Conservation (phyloP, 2,797 vertebrate species). For the Premnoplex brunnescens region DNA sequence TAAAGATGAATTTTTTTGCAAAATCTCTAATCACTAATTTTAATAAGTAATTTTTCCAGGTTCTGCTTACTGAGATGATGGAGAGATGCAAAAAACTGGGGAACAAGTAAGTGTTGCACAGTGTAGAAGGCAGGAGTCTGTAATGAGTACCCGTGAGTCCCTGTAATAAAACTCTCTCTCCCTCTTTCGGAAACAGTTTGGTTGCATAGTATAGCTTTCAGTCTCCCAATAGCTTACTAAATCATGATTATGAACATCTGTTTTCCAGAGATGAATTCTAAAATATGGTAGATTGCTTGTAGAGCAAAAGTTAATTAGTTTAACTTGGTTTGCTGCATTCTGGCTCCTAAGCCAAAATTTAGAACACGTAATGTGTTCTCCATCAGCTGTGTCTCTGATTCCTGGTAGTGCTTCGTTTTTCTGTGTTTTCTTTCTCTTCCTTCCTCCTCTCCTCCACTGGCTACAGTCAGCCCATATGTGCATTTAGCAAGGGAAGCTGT, state of each 20-base stretch:
- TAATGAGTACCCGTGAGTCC: background rate
- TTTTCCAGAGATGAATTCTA: background rate
- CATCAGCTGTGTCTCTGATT: background rate
- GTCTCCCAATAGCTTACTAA: background rate
- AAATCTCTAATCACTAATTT: background rate
- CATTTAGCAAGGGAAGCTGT: background rate
- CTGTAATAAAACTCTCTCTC: background rate
- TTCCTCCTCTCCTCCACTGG: background rate
- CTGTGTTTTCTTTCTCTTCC: background rate
- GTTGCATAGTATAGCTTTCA: background rate
- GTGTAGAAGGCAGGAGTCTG: background rate
- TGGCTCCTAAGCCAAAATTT: background rate
- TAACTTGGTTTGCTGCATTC: background rate
- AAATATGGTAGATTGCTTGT: background rate
- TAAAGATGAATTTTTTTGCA: background rate
- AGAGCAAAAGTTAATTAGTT: background rate
- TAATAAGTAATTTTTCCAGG: slow-evolving; percentile 70
- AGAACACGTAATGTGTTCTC: background rate
- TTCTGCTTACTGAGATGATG: slow-evolving; percentile 95
- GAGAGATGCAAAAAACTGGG: slow-evolving; percentile 93
- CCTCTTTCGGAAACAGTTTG: background rate
- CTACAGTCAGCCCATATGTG: background rate
- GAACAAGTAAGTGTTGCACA: slow-evolving; percentile 89
- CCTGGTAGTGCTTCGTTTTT: background rate
- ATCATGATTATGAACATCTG: background rate